Base-by-base conservation (phyloP, 2,113 vertebrate genomes). In the Psittacus erithacus region DNA sequence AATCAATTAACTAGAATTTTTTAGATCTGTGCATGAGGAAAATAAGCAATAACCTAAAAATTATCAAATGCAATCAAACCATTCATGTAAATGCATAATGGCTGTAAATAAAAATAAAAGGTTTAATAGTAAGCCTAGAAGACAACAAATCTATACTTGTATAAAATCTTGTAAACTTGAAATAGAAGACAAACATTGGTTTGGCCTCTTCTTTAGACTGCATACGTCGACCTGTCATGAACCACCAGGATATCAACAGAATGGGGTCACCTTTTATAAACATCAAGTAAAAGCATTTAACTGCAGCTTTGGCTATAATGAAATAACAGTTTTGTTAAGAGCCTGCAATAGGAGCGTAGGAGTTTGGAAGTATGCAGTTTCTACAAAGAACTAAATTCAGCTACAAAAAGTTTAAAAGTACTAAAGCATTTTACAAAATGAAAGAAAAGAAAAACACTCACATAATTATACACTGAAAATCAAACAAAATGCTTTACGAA, bases 171-270 rank as follows among this genome's bases (percentile, higher is more conserved):
- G 6, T 11, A 39, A 52, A 59, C 6, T 35, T 75, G 29, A 78
- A 38, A 8, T 11, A 50, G 41, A 50, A 70, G 46, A 60, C 3
- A 38, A 74, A 24, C 10, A 41, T 18, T 62, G 43, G 9, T 63
- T 93, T 62, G 15, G 31, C 3, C 38, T 29, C 6, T 71, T 90
- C 29, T 20, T 33, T 47, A 64, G 62, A 20, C 6, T 18, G 19
- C 25, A 1, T 46, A 59, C 7, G 3, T 31, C 52, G 18, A 82
- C 17, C 38, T 44, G 12, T 14, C 50, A 76, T 0, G 0, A 68
- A 39, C 9, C 35, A 80, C 12, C 20, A 74, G 12, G 24, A 13
- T 44, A 76, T 7, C 2, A 3, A 59, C 6, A 84, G 19, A 84
- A 74, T 10, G 6, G 4, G 6, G 27, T 65, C 41, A 64, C 9